Conservation (phyloP, 2,888 invertebrate genomes). For the Parelbella ahira region DNA sequence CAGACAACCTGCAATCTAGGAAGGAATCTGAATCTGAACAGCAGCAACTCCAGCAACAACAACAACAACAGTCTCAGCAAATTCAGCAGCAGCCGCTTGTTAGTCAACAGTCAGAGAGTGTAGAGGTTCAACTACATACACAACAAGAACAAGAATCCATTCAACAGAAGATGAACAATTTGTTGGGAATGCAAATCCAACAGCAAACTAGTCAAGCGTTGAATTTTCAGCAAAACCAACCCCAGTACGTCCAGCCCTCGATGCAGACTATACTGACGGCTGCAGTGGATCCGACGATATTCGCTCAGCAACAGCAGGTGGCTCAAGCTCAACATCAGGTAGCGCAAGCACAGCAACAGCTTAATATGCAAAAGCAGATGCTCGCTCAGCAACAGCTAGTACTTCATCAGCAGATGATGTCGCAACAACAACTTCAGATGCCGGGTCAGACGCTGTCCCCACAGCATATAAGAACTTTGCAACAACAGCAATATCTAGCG, state of each 20-base stretch:
- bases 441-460: constrained; percentile 74
- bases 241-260: constrained; percentile 50
- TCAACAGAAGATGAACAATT: constrained; percentile 59
- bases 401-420: constrained; percentile 70
- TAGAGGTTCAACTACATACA: constrained; percentile 40
- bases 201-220: constrained; percentile 48
- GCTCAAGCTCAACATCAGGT: constrained; percentile 72
- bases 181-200: constrained; percentile 54
- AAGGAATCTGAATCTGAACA: constrained; percentile 68
- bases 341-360: constrained; percentile 67
- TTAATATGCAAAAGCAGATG: constrained; percentile 73
- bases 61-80: constrained; percentile 35
- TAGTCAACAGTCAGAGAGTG: constrained; percentile 35
- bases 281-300: constrained; percentile 55
- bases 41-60: constrained; percentile 44
- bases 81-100: constrained; percentile 37
- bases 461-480: constrained; percentile 63
- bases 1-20: constrained; percentile 60
- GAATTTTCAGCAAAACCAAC: constrained; percentile 50
- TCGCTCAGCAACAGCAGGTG: constrained; percentile 68
- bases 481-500: constrained; percentile 74
- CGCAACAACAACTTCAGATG: constrained; percentile 63
- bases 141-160: constrained; percentile 50
- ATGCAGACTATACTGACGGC: constrained; percentile 42
- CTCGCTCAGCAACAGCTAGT: constrained; percentile 71